These are phyloP conservation scores for Panagrolaimus sp. DNA, from an alignment of 1,140 invertebrate species.

Conservation along the genomic window DNA sequence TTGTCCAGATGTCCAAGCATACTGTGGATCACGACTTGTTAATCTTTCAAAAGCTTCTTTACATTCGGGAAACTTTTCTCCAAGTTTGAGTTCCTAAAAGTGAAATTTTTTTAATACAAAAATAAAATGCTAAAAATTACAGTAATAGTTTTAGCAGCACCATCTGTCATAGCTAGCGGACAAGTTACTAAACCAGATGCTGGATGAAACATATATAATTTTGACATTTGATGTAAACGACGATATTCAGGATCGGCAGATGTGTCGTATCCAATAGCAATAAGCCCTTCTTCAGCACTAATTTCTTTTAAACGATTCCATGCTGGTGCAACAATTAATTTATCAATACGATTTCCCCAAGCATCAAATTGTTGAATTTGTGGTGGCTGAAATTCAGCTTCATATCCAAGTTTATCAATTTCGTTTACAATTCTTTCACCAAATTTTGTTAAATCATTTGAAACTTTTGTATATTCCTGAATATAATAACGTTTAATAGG, in stretches of 20 bases:
- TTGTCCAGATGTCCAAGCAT: slow-evolving; percentile 67
- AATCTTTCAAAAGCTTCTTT: slow-evolving; percentile 59
- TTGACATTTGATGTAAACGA: slow-evolving; percentile 64
- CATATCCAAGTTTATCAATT: slow-evolving; percentile 61
- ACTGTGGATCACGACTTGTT: slow-evolving; percentile 60
- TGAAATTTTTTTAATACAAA: background rate
- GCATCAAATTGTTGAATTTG: slow-evolving; percentile 62
- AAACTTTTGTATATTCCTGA: slow-evolving; percentile 52
- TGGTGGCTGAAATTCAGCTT: slow-evolving; percentile 64
- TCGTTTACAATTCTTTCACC: slow-evolving; percentile 62
- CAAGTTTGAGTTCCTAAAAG: slow-evolving; percentile 39
- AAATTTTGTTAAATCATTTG: slow-evolving; percentile 61
- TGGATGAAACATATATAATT: slow-evolving; percentile 63
- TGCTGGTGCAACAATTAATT: slow-evolving; percentile 62
- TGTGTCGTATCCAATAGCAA: slow-evolving; percentile 64
- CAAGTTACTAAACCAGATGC: slow-evolving; percentile 65
- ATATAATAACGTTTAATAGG: background rate
- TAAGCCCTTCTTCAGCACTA: slow-evolving; percentile 64
- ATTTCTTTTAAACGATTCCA: slow-evolving; percentile 65
- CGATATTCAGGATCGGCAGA: slow-evolving; percentile 59
- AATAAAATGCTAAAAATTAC: slow-evolving; percentile 39
- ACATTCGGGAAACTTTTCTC: slow-evolving; percentile 31
- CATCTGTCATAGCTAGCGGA: slow-evolving; percentile 68
- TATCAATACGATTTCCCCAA: slow-evolving; percentile 64
- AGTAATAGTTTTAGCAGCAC: slow-evolving; percentile 64